Evolutionary conservation across 1,140 invertebrate genomes (phyloP).

Genomic region (Dolichoris vasculosae): DNA sequence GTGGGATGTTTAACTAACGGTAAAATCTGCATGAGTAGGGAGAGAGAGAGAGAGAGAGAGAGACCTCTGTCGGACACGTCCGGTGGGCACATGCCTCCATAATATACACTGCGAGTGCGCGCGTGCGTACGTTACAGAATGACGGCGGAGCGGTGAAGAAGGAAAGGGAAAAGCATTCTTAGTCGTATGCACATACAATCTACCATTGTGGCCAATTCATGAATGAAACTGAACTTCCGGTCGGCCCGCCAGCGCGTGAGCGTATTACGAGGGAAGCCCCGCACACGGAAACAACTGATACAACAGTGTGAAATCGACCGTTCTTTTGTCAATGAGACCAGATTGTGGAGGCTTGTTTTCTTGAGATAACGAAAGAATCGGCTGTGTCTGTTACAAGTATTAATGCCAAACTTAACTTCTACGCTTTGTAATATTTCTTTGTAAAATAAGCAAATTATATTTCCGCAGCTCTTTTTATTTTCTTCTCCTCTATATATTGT

Average conservation of each 20-base stretch:
- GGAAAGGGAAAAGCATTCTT: constrained; percentile 54
- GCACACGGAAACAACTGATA: constrained; percentile 42
- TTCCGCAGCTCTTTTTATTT: no score
- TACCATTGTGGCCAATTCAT: constrained; percentile 62
- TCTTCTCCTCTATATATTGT: no score
- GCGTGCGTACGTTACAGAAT: constrained; percentile 28
- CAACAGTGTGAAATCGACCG: constrained; percentile 38
- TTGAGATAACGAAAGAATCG: not conserved
- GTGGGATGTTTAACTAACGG: constrained; percentile 40
- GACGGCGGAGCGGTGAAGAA: constrained; percentile 36
- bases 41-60: not conserved
- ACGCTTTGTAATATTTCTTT: no score
- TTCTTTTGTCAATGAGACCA: constrained; percentile 26
- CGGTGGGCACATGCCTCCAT: constrained; percentile 26
- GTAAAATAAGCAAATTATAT: no score
- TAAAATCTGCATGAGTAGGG: constrained; percentile 37
- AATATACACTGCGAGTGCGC: not conserved
- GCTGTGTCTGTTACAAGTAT: no score
- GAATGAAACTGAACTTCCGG: constrained; percentile 62
- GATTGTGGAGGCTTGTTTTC: constrained; percentile 11
- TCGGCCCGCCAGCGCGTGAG: constrained; percentile 32
- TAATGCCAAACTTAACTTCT: no score
- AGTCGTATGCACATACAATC: constrained; percentile 55
- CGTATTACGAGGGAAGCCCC: constrained; percentile 7
- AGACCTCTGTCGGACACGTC: constrained; percentile 12